Percentiles rank a stretch among this genome's conserved stretches.
Conservation (phyloP, 2,113 vertebrate genomes). For the Anthoscopus minutus region DNA sequence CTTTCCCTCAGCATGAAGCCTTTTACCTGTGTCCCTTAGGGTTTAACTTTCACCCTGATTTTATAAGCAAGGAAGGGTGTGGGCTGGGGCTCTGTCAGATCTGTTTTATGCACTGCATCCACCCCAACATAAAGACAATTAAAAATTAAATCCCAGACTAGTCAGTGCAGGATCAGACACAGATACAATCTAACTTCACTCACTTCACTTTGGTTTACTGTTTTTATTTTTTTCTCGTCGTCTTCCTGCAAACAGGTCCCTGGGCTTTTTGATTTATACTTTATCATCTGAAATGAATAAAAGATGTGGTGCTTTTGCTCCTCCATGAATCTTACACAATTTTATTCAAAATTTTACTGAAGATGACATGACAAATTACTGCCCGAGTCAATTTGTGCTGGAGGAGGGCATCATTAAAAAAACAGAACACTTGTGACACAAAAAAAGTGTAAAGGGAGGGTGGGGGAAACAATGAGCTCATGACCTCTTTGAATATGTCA, state of each 20-base stretch:
- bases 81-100: background rate
- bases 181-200: background rate
- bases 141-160: background rate
- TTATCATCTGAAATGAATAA: constrained; percentile 54
- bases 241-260: constrained; percentile 3
- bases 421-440: background rate
- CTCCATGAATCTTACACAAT: constrained; percentile 45
- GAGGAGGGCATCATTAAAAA: constrained; percentile 52
- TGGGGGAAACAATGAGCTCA: background rate
- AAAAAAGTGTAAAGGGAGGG: background rate
- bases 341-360: constrained; percentile 62
- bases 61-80: background rate
- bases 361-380: constrained; percentile 64
- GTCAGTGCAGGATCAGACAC: background rate
- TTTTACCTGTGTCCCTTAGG: background rate
- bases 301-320: constrained; percentile 9
- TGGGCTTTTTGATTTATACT: constrained; percentile 59
- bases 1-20: background rate
- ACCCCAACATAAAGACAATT: background rate
- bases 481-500: background rate
- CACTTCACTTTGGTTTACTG: background rate
- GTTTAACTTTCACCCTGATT: background rate
- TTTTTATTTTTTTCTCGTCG: background rate
- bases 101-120: background rate
- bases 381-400: constrained; percentile 30